Percentiles rank a stretch among this genome's conserved stretches.
These are phyloP conservation scores for Daboia siamensis DNA, from an alignment of 2,113 vertebrate genomes.

Conservation along the genomic window DNA sequence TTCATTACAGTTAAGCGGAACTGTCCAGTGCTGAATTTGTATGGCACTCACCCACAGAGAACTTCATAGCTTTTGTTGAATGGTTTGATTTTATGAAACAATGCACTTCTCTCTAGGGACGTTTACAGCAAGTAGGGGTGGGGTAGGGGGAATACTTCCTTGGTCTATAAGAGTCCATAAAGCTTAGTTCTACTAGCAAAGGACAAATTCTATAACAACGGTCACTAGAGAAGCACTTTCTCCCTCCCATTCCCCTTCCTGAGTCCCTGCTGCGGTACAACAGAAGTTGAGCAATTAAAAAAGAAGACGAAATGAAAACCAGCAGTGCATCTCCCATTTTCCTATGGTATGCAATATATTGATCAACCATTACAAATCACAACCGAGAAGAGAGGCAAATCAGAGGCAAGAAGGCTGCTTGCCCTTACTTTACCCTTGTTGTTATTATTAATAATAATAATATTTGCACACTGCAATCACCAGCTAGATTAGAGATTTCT, in stretches of 20 bases:
- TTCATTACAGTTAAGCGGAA: constrained; percentile 43
- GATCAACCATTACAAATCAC: neutral
- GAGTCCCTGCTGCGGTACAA: neutral
- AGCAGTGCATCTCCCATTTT: neutral
- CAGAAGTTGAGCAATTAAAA: neutral
- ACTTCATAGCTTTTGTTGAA: neutral
- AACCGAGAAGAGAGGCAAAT: neutral
- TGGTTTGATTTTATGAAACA: neutral
- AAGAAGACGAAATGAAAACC: neutral
- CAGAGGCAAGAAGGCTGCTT: neutral
- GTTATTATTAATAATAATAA: neutral
- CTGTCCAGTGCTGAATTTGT: constrained; percentile 63
- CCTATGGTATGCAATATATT: neutral
- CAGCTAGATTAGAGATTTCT: neutral
- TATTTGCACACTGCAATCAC: constrained; percentile 10
- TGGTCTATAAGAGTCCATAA: neutral
- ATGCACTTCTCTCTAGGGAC: neutral
- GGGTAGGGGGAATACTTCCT: neutral
- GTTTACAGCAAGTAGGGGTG: neutral
- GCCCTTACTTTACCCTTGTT: constrained; percentile 14
- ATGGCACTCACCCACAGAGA: neutral
- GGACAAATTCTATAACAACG: neutral
- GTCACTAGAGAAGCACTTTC: neutral
- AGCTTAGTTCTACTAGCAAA: neutral
- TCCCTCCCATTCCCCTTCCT: neutral